Conservation (phyloP, 30 jellyfish, hydroid and myxozoan species). For the Cassiopea xamachana region DNA sequence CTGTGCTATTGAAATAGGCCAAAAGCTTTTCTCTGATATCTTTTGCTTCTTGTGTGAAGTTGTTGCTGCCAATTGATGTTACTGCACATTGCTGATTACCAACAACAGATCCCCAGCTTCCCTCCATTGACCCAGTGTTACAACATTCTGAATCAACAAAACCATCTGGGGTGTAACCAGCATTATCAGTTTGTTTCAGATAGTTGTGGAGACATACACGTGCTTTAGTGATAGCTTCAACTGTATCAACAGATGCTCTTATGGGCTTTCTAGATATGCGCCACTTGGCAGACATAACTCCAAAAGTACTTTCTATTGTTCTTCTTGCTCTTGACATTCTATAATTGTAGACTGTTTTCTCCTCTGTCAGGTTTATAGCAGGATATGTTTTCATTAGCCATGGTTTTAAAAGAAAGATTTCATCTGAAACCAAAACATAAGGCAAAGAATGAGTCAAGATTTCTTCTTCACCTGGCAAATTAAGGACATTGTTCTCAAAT, state of each 20-base stretch:
- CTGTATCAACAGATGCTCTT: conserved; percentile 68
- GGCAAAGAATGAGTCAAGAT: conserved; percentile 17
- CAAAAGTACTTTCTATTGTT: conserved; percentile 74
- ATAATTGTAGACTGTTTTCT: conserved; percentile 38
- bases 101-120: too few relatives aligned
- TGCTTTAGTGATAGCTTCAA: conserved; percentile 63
- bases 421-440: conserved; percentile 64
- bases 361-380: conserved; percentile 29
- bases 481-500: neutral
- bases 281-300: conserved; percentile 76
- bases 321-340: conserved; percentile 59
- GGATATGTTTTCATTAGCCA: conserved; percentile 77
- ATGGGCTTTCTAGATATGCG: conserved; percentile 76
- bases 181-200: conserved; percentile 68
- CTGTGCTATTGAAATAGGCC: too few relatives aligned
- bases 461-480: conserved; percentile 43
- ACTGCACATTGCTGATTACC: too few relatives aligned
- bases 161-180: conserved; percentile 58
- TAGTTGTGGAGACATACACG: conserved; percentile 78
- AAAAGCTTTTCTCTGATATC: too few relatives aligned
- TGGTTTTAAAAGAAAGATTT: conserved; percentile 47
- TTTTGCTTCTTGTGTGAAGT: too few relatives aligned
- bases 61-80: too few relatives aligned
- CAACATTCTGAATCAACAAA: neutral
- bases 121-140: too few relatives aligned